A percentile compares a stretch with the other conserved stretches of the same genome.
Evolutionary conservation across 2,113 vertebrate genomes (phyloP).

Genomic region (Marmota monax): DNA sequence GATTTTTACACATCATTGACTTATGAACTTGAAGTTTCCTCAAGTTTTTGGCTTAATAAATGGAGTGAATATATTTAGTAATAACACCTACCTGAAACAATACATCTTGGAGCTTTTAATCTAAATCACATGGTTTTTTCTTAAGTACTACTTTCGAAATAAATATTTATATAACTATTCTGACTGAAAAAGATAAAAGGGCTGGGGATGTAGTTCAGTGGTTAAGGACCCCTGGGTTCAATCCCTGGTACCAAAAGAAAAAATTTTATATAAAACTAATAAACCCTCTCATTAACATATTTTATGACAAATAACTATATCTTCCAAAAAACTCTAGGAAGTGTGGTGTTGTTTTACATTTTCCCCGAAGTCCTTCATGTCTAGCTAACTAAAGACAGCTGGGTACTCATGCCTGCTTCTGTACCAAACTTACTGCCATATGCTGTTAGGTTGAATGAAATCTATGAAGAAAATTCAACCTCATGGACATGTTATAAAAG

Average conservation of each 20-base stretch:
- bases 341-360: background rate
- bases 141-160: no score
- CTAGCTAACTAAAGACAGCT: background rate
- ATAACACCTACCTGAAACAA: constrained; percentile 53
- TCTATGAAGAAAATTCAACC: background rate
- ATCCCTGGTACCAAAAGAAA: no score
- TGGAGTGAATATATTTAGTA: background rate
- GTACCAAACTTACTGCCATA: background rate
- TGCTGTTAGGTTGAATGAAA: background rate
- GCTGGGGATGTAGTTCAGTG: no score
- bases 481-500: background rate
- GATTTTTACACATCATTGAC: constrained; percentile 19
- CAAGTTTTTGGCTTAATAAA: constrained; percentile 57
- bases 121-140: background rate
- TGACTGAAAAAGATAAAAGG: no score
- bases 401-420: background rate
- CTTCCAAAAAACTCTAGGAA: background rate
- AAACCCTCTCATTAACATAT: background rate
- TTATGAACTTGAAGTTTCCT: constrained; percentile 36
- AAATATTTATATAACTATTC: no score
- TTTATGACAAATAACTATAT: background rate
- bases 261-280: constrained; percentile 5
- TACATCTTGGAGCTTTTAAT: constrained; percentile 65
- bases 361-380: background rate
- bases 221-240: no score